phyloP scores from a whole-genome alignment of 2,797 vertebrate genomes.

The Galago senegalensis region DNA sequence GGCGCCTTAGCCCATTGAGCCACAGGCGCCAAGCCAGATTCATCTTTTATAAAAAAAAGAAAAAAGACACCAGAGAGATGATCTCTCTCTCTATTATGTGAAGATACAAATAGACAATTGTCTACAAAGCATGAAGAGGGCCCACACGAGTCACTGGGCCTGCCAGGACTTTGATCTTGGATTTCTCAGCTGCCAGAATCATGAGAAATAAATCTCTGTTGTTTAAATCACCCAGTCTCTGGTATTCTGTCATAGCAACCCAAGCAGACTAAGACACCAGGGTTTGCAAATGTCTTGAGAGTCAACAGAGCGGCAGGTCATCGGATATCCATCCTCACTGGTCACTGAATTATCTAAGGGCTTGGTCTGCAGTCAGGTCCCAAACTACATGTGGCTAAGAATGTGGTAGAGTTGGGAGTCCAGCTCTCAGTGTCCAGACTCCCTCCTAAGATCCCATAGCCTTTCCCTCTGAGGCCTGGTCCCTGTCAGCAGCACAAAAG shows the following conservation, averaged over 20 bases:
- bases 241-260: not conserved
- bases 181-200: not conserved
- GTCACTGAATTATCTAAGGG: not conserved
- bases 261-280: not conserved
- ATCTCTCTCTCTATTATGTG: not conserved
- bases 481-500: not conserved
- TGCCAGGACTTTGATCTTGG: not conserved
- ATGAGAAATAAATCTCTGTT: not conserved
- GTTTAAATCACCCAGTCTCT: not conserved
- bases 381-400: not conserved
- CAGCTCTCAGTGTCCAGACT: not conserved
- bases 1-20: too few relatives aligned
- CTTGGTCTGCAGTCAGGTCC: not conserved
- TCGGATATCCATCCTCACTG: not conserved
- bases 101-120: not conserved
- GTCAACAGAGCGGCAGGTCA: not conserved
- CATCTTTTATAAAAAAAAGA: not conserved
- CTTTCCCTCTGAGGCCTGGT: not conserved
- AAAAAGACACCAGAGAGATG: not conserved
- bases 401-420: rapidly evolving
- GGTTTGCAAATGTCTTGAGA: not conserved
- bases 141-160: not conserved
- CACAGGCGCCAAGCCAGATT: too few relatives aligned
- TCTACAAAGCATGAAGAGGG: not conserved
- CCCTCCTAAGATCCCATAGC: too few relatives aligned